These are phyloP conservation scores for Helicoverpa armigera DNA, from an alignment of 1,140 invertebrate species.

Conservation along the genomic window DNA sequence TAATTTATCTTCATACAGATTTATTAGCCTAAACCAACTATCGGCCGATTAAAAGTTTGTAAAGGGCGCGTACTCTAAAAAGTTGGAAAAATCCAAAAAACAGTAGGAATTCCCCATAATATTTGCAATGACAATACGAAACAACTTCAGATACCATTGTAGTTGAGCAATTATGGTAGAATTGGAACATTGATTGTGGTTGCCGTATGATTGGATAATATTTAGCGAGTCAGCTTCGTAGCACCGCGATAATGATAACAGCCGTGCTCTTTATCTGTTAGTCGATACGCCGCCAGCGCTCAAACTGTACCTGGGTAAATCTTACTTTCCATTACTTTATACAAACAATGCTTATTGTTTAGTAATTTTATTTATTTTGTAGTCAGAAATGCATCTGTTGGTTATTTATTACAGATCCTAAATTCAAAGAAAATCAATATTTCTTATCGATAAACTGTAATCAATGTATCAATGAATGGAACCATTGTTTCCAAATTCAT, in stretches of 20 bases:
- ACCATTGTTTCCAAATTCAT: not conserved
- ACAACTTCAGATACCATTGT: not conserved
- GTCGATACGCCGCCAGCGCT: constrained; percentile 52
- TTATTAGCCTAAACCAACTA: no score
- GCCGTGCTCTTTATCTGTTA: constrained; percentile 51
- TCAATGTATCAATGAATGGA: no score
- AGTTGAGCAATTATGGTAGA: constrained; percentile 3
- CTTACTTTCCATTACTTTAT: constrained; percentile 30
- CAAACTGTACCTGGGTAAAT: constrained; percentile 38
- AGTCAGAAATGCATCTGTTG: no score
- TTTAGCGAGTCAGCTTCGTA: not conserved
- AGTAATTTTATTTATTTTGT: not conserved
- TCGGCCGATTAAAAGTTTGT: no score
- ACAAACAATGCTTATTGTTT: not conserved
- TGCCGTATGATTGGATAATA: constrained; percentile 29
- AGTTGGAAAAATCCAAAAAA: not conserved
- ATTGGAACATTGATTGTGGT: constrained; percentile 2
- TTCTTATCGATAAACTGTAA: no score
- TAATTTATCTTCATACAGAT: no score
- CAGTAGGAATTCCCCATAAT: not conserved
- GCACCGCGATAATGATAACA: constrained; percentile 46
- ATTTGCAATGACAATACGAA: no score
- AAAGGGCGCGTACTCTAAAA: no score
- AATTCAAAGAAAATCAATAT: no score
- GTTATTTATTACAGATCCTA: no score